Evolutionary conservation across 2,797 vertebrate genomes (phyloP), one percentile per base, ranked within the genome.

Genomic region (Salmo trutta): DNA sequence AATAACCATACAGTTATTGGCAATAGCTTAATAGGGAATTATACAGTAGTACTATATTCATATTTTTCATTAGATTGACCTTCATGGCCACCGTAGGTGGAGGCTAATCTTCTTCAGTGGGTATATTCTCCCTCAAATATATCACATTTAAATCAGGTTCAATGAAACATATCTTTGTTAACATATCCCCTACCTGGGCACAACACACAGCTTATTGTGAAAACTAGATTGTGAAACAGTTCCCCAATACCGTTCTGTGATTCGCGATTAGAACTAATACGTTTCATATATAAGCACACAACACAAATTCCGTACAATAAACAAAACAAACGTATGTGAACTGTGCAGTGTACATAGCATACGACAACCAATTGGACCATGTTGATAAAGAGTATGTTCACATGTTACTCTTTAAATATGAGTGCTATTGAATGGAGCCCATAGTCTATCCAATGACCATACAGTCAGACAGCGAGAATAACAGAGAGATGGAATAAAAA

Each of bases 401-500:
- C 12, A 27, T 64, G 59, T 3, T 27, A 24, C 17, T 64, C 59
- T 64, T 64, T 64, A 3, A 64, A 64, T 64, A 1, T 1, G 59
- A 64, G 21, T 24, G 10, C n/a, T 27, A 24, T 10, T 75, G 1
- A 86, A 76, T 74, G 59, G 65, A 66, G 47, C 19, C 59, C 19
- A n/a, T 59, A 79, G 59, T 12, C 8, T 24, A 1, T 64, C 21
- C 21, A 24, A 14, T 24, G 59, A 64, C 59, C 21, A 27, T 64
- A 64, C 59, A 64, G 59, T 64, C 8, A 21, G 51, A 76, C 65
- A 73, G 19, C 3, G 16, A 66, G 41, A 31, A 52, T 17, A 7
- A 80, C 64, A 81, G 21, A 76, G 77, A 86, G 77, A 78, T 80
- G 10, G 80, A 84, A 85, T 74, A 77, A 67, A 83, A 83, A 78